These are phyloP conservation scores for Mallotus villosus DNA, from an alignment of 2,797 vertebrate genomes.

Conservation along the genomic window DNA sequence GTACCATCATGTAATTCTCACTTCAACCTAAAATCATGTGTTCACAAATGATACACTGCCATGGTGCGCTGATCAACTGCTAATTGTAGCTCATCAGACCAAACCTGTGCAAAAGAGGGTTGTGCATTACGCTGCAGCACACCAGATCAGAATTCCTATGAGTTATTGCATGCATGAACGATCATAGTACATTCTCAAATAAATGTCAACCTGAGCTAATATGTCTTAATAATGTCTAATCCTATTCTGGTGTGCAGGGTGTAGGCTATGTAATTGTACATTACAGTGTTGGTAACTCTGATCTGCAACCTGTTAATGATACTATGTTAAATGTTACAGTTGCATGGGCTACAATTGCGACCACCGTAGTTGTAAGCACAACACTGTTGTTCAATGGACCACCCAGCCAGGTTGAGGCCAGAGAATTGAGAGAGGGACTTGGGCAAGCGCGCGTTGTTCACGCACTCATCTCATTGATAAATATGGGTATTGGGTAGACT, in stretches of 20 bases:
- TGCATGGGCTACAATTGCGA: neutral
- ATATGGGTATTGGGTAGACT: neutral
- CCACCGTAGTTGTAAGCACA: neutral
- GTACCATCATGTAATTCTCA: neutral
- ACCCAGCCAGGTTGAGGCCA: neutral
- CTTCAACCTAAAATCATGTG: neutral
- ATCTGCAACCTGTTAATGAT: neutral
- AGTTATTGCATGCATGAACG: neutral
- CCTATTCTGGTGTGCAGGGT: neutral
- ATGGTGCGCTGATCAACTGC: no score
- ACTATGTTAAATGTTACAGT: neutral
- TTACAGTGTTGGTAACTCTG: neutral
- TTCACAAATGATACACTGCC: no score
- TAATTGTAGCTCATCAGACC: no score
- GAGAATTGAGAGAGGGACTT: neutral
- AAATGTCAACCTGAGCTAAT: neutral
- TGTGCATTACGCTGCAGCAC: neutral
- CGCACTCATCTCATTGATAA: neutral
- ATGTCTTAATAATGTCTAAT: neutral
- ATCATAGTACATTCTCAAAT: neutral
- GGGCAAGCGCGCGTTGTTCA: neutral
- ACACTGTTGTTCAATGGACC: constrained; percentile 1
- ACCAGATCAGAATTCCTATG: neutral
- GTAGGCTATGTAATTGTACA: neutral
- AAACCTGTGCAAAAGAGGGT: neutral